Evolutionary conservation across 1,140 invertebrate species (phyloP).

Genomic region (Glossosoma conforme): DNA sequence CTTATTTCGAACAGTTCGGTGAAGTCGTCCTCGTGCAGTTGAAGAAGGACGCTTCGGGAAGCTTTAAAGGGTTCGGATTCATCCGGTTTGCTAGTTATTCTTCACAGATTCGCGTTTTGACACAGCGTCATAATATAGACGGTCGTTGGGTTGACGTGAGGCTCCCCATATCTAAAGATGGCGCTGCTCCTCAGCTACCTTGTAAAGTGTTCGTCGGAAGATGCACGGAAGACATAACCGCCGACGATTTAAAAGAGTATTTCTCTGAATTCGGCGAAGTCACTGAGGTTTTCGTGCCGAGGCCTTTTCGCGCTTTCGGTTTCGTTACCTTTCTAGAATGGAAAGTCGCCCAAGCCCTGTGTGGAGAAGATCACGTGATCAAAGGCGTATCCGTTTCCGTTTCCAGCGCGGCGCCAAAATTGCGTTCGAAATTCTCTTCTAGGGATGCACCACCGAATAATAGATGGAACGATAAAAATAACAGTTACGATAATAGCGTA

Average conservation of each 20-base stretch:
- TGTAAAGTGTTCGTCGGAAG: slow-evolving; percentile 96
- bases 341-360: slow-evolving; percentile 87
- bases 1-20: slow-evolving; percentile 94
- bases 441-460: too few species aligned
- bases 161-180: slow-evolving; percentile 82
- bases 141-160: slow-evolving; percentile 95
- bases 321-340: slow-evolving; percentile 95
- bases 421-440: too few species aligned
- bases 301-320: slow-evolving; percentile 89
- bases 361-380: slow-evolving; percentile 96
- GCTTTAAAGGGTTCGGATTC: slow-evolving; percentile 97
- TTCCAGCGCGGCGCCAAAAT: slow-evolving; percentile 91
- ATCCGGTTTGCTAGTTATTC: slow-evolving; percentile 90
- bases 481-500: too few species aligned
- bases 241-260: slow-evolving; percentile 88
- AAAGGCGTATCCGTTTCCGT: slow-evolving; percentile 93
- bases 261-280: slow-evolving; percentile 94
- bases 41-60: slow-evolving; percentile 86
- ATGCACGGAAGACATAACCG: slow-evolving; percentile 85
- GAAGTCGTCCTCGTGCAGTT: slow-evolving; percentile 96
- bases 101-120: slow-evolving; percentile 78
- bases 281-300: slow-evolving; percentile 93
- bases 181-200: slow-evolving; percentile 72
- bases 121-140: slow-evolving; percentile 90
- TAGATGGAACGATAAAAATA: too few species aligned